These are phyloP conservation scores for Hippopotamyrus pictus DNA, from an alignment of 2,797 vertebrate species.

Conservation along the genomic window DNA sequence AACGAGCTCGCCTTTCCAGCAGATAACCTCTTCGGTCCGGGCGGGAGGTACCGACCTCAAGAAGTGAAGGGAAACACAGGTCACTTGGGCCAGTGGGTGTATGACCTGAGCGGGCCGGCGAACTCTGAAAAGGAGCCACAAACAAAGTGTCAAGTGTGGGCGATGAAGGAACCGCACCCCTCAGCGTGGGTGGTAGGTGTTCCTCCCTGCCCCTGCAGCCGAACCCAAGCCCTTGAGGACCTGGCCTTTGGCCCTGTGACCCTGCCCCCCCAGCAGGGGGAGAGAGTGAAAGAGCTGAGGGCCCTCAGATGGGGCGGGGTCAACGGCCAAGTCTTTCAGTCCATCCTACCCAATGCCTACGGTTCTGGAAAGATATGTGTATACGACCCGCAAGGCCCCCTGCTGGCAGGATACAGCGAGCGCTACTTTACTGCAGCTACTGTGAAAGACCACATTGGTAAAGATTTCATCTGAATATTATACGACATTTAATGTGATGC, in stretches of 20 bases:
- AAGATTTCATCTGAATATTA: conserved; percentile 3
- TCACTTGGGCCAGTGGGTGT: conserved; percentile 59
- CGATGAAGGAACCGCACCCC: conserved; percentile 55
- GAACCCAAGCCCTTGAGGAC: conserved; percentile 59
- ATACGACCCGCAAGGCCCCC: conserved; percentile 63
- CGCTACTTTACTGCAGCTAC: conserved; percentile 56
- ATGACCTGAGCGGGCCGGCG: conserved; percentile 50
- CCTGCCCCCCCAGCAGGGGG: conserved; percentile 30
- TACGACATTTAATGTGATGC: neutral
- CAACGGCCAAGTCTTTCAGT: conserved; percentile 52
- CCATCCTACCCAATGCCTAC: conserved; percentile 55
- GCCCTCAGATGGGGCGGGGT: conserved; percentile 53
- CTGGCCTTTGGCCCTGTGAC: conserved; percentile 57
- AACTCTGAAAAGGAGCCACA: conserved; percentile 38
- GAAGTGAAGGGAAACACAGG: conserved; percentile 54
- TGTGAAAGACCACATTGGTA: conserved; percentile 64
- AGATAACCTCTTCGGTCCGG: conserved; percentile 55
- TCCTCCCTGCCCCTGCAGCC: conserved; percentile 64
- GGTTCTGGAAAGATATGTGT: conserved; percentile 66
- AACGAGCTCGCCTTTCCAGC: conserved; percentile 53
- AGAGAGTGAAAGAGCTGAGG: conserved; percentile 44
- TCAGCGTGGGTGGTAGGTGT: conserved; percentile 51
- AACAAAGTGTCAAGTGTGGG: conserved; percentile 63
- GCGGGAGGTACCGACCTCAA: conserved; percentile 68
- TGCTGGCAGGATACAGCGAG: conserved; percentile 66